Percentiles rank a stretch among this genome's conserved stretches.
Evolutionary conservation across 2,888 invertebrate species (phyloP).

Genomic region (Plagodis pulveraria): DNA sequence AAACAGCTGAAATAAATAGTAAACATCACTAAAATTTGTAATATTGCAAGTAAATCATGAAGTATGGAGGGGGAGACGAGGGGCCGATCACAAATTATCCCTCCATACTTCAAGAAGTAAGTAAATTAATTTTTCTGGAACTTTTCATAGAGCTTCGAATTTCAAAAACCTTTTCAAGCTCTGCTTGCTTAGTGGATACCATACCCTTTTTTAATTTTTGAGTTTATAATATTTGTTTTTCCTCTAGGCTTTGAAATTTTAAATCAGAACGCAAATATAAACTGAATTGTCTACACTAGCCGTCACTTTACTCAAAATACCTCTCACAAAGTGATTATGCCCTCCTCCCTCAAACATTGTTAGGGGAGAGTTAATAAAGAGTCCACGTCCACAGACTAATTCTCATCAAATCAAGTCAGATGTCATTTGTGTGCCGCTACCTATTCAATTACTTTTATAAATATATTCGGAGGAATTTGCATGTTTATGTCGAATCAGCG

Average conservation of each 20-base stretch:
- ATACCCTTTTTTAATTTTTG: too few relatives aligned
- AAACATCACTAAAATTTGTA: too few relatives aligned
- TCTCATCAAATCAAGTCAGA: constrained; percentile 73
- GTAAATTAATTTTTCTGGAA: too few relatives aligned
- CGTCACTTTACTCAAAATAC: neutral
- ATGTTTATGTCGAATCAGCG: constrained; percentile 64
- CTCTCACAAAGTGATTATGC: constrained; percentile 11
- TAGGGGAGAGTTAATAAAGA: constrained; percentile 52
- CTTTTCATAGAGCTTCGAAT: too few relatives aligned
- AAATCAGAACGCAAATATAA: neutral
- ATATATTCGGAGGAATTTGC: constrained; percentile 74
- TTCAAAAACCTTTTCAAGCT: too few relatives aligned
- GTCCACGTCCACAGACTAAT: constrained; percentile 47
- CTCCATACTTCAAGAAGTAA: too few relatives aligned
- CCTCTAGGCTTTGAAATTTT: neutral
- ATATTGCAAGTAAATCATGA: too few relatives aligned
- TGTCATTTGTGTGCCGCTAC: constrained; percentile 61
- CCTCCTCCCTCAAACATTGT: constrained; percentile 24
- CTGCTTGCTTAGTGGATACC: too few relatives aligned
- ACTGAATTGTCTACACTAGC: neutral
- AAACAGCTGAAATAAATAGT: too few relatives aligned
- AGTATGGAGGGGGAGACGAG: too few relatives aligned
- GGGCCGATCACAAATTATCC: too few relatives aligned
- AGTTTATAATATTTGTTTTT: too few relatives aligned
- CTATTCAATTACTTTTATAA: constrained; percentile 80